Evolutionary conservation across 1,140 invertebrate species (phyloP).

Genomic region (Spodoptera litura): DNA sequence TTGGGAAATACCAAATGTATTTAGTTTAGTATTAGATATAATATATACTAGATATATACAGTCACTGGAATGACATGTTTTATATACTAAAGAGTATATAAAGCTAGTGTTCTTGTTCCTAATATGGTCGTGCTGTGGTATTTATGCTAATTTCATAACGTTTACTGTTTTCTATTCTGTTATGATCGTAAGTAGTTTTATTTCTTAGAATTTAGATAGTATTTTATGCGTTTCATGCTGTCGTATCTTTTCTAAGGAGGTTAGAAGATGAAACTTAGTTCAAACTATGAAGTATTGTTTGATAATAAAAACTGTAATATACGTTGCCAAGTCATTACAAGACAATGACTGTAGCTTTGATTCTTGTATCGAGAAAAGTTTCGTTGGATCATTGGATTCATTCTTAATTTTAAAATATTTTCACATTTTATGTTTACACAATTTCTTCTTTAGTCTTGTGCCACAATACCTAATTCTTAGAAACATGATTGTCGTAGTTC

Average conservation of each 20-base stretch:
- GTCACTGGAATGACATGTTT: slow-evolving; percentile 1
- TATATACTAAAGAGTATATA: not conserved
- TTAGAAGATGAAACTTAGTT: too few species aligned
- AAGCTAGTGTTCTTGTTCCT: slow-evolving; percentile 9
- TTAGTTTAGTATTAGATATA: slow-evolving; percentile 12
- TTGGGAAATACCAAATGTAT: slow-evolving; percentile 33
- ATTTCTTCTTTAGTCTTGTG: too few species aligned
- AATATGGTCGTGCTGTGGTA: slow-evolving; percentile 16
- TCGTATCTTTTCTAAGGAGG: too few species aligned
- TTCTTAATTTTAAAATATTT: too few species aligned
- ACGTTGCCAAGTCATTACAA: too few species aligned
- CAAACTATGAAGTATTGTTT: not conserved
- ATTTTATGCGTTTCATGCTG: not conserved
- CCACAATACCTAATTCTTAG: too few species aligned
- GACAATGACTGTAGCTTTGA: too few species aligned
- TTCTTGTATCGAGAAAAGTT: too few species aligned
- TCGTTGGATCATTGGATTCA: too few species aligned
- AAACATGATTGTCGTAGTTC: too few species aligned
- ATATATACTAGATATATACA: slow-evolving; percentile 8
- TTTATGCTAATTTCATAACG: slow-evolving; percentile 25
- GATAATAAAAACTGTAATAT: not conserved
- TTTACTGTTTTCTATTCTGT: slow-evolving; percentile 9
- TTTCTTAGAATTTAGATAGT: not conserved
- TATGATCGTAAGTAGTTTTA: too few species aligned
- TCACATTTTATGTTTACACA: too few species aligned